Evolutionary conservation across 2,797 vertebrate genomes (phyloP).

Genomic region (Corythornis leucogaster): DNA sequence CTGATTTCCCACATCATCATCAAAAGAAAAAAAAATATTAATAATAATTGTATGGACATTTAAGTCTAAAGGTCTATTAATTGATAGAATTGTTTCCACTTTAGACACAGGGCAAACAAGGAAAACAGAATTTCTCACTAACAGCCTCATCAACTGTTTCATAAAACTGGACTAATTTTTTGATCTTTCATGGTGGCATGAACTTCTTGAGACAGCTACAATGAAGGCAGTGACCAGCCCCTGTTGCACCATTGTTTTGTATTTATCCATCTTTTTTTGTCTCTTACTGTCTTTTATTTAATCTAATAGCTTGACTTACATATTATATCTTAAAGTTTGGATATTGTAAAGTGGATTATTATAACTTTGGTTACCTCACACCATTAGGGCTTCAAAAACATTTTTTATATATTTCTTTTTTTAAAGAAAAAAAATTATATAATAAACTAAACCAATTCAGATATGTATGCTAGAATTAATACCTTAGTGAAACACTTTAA

Average conservation of each 20-base stretch:
- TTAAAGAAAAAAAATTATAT: background rate
- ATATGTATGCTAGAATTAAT: background rate
- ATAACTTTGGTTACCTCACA: background rate
- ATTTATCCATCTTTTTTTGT: background rate
- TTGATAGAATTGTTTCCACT: background rate
- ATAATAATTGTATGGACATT: background rate
- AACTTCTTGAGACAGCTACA: background rate
- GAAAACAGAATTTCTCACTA: background rate
- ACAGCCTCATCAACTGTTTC: background rate
- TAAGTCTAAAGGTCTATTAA: background rate
- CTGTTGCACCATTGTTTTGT: background rate
- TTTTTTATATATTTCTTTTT: background rate
- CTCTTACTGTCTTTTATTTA: background rate
- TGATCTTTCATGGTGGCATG: background rate
- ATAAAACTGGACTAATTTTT: background rate
- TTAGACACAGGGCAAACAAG: background rate
- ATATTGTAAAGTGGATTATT: background rate
- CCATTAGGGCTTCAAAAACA: background rate
- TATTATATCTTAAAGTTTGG: background rate
- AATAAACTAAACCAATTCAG: background rate
- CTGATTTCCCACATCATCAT: background rate
- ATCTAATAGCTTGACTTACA: background rate
- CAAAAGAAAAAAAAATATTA: background rate
- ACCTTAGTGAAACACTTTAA: background rate
- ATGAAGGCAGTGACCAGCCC: background rate